These are phyloP conservation scores for Trypoxylus dichotomus DNA, from an alignment of 1,140 invertebrate species.

Conservation along the genomic window DNA sequence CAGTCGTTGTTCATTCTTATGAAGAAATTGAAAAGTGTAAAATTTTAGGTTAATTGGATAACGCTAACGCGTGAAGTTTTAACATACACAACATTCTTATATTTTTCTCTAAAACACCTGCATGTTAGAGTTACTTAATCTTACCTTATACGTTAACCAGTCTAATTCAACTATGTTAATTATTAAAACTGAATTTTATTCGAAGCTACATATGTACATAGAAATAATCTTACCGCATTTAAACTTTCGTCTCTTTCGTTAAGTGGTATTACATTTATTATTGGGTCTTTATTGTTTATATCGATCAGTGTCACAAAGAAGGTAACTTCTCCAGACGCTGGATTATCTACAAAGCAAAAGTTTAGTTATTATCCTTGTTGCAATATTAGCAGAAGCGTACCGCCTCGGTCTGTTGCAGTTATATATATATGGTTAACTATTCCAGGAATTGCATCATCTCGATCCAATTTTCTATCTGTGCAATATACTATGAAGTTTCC, in stretches of 20 bases:
- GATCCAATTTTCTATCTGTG: slow-evolving; percentile 3
- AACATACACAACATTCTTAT: no score
- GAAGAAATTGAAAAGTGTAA: no score
- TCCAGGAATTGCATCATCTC: background rate
- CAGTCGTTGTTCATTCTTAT: no score
- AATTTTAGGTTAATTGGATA: no score
- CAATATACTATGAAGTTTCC: background rate
- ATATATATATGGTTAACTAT: background rate
- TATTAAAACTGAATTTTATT: no score
- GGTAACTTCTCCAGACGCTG: background rate
- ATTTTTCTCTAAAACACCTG: no score
- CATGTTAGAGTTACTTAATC: no score
- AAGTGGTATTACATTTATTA: background rate
- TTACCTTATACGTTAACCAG: no score
- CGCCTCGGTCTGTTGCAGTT: background rate
- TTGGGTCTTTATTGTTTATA: slow-evolving; percentile 16
- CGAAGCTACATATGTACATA: background rate
- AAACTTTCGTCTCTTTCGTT: background rate
- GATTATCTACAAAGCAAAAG: background rate
- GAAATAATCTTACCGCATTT: background rate
- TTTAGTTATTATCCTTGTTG: background rate
- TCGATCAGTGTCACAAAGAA: background rate
- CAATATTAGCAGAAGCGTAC: background rate
- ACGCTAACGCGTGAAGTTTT: no score
- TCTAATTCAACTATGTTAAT: no score